Evolutionary conservation across 2,113 vertebrate species (phyloP).

Genomic region (Proteles cristata): DNA sequence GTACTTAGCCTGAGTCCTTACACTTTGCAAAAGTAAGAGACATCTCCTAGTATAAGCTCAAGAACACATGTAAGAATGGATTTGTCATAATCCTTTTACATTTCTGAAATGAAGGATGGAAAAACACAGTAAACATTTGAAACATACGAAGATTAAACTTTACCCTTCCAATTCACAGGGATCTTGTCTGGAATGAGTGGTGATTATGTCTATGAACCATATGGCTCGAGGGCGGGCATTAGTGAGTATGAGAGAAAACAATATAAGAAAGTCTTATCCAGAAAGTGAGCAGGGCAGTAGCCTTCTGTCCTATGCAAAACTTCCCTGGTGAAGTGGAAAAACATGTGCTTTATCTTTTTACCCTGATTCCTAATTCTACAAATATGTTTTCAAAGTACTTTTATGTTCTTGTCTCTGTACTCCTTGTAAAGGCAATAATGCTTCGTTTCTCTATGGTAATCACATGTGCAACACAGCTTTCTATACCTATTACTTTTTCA

Average conservation of each 20-base stretch:
- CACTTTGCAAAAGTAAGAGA: slow-evolving; percentile 12
- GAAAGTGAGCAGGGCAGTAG: background rate
- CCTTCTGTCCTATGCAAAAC: background rate
- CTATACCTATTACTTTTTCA: background rate
- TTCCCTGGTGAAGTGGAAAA: background rate
- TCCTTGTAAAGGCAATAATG: background rate
- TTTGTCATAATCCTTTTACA: background rate
- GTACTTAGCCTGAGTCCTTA: background rate
- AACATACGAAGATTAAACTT: background rate
- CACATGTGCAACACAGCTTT: background rate
- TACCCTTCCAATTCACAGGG: background rate
- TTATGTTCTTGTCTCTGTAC: background rate
- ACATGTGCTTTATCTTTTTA: background rate
- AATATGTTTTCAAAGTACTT: background rate
- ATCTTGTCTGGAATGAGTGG: background rate
- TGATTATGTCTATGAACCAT: background rate
- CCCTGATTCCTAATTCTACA: background rate
- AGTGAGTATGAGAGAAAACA: background rate
- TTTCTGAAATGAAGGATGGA: background rate
- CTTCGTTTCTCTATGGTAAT: background rate
- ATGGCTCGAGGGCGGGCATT: background rate
- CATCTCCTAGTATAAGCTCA: background rate
- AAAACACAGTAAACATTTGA: background rate
- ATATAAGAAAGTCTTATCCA: background rate
- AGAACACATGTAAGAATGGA: background rate